phyloP scores from a whole-genome alignment of 2,113 vertebrate genomes.

The Nerophis lumbriciformis region DNA sequence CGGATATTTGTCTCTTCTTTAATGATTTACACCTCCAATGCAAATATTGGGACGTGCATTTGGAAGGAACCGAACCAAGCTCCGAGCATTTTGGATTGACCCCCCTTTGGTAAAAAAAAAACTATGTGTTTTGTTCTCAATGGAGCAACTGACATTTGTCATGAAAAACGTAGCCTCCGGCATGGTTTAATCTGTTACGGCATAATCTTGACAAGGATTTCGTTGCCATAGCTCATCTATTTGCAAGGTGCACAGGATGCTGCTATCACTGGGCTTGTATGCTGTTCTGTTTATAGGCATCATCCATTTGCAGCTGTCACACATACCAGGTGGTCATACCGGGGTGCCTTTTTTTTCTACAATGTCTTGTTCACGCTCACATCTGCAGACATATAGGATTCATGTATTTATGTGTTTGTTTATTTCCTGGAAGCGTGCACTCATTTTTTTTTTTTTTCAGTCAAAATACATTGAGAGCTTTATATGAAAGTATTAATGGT shows the following conservation, averaged over 20 bases:
- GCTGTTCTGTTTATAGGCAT: constrained; percentile 18
- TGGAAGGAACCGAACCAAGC: not conserved
- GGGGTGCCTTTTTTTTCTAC: not conserved
- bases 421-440: not conserved
- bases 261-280: constrained; percentile 8
- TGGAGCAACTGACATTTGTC: not conserved
- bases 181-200: not conserved
- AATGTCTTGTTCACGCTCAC: not conserved
- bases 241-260: constrained; percentile 11
- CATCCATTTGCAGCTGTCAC: constrained; percentile 33
- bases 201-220: not conserved
- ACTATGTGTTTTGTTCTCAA: not conserved
- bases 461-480: constrained; percentile 43
- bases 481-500: constrained; percentile 47
- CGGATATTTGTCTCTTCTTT: not conserved
- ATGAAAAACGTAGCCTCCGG: not conserved
- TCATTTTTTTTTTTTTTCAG: constrained; percentile 26
- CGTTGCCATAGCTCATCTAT: constrained; percentile 2
- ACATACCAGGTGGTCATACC: constrained; percentile 32
- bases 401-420: constrained; percentile 14
- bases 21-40: not conserved
- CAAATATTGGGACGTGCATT: not conserved
- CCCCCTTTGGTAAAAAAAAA: too few species aligned
- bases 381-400: not conserved
- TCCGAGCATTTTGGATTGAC: too few species aligned